A percentile compares a stretch with the other conserved stretches of the same genome.
phyloP scores from a whole-genome alignment of 2,113 vertebrate genomes.

The Chloropsis cyanopogon region DNA sequence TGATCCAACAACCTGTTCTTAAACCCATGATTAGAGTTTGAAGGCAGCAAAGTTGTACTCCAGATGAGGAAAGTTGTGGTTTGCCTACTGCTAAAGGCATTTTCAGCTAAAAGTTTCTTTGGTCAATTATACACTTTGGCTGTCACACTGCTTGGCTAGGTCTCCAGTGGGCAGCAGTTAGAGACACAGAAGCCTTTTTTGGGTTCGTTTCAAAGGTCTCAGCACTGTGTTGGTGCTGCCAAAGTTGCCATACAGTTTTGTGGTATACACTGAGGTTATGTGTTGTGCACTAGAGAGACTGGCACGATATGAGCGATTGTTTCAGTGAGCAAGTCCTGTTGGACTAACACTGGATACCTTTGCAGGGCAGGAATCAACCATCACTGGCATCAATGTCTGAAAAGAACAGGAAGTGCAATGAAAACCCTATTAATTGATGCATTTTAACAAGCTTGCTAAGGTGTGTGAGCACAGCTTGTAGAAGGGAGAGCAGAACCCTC shows the following conservation, averaged over 20 bases:
- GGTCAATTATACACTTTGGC: neutral
- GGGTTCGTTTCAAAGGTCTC: neutral
- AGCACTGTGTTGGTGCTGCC: neutral
- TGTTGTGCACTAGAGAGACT: neutral
- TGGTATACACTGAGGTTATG: neutral
- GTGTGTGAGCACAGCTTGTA: neutral
- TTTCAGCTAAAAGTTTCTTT: neutral
- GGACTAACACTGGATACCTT: neutral
- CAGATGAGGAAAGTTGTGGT: neutral
- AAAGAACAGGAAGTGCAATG: neutral
- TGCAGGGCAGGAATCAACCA: neutral
- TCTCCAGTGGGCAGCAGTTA: neutral
- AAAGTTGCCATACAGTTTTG: neutral
- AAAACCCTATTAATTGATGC: neutral
- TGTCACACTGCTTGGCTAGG: neutral
- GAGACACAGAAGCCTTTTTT: neutral
- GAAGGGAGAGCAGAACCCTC: neutral
- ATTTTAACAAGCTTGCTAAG: neutral
- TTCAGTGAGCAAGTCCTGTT: neutral
- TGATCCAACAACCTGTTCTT: neutral
- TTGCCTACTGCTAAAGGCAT: neutral
- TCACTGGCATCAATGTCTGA: neutral
- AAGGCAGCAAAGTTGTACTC: neutral
- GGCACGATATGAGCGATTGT: rapidly evolving
- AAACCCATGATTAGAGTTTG: neutral